Conservation (phyloP, 1,140 invertebrate genomes). For the Nymphalis io region DNA sequence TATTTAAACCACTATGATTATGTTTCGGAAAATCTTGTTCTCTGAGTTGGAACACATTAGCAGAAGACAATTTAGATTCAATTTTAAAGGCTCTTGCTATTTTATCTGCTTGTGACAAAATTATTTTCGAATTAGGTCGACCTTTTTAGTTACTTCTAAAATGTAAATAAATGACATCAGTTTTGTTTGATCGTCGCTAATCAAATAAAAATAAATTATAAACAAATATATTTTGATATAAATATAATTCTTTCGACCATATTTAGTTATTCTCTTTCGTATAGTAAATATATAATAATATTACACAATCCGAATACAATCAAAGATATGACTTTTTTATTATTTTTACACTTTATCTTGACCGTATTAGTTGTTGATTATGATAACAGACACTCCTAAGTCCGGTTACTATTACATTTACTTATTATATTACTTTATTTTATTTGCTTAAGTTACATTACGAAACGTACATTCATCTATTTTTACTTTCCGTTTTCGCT, state of each 20-base stretch:
- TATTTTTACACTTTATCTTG: slow-evolving; percentile 19
- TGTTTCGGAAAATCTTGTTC: too few species aligned
- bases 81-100: background rate
- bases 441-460: slow-evolving; percentile 20
- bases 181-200: too few species aligned
- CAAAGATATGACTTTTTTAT: background rate
- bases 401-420: slow-evolving; percentile 37
- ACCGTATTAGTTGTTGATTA: slow-evolving; percentile 20
- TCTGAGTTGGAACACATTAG: too few species aligned
- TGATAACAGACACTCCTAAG: slow-evolving; percentile 36
- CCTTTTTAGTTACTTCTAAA: too few species aligned
- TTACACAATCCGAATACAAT: background rate
- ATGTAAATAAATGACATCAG: too few species aligned
- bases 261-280: background rate
- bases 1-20: too few species aligned
- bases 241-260: too few species aligned
- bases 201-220: too few species aligned
- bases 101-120: background rate
- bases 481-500: slow-evolving; percentile 5
- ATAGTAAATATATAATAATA: background rate
- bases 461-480: background rate
- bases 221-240: too few species aligned
- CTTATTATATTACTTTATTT: too few species aligned
- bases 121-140: too few species aligned
- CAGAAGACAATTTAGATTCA: background rate